phyloP scores from a whole-genome alignment of 2,888 invertebrate species.

The Synergus laeviventris region DNA sequence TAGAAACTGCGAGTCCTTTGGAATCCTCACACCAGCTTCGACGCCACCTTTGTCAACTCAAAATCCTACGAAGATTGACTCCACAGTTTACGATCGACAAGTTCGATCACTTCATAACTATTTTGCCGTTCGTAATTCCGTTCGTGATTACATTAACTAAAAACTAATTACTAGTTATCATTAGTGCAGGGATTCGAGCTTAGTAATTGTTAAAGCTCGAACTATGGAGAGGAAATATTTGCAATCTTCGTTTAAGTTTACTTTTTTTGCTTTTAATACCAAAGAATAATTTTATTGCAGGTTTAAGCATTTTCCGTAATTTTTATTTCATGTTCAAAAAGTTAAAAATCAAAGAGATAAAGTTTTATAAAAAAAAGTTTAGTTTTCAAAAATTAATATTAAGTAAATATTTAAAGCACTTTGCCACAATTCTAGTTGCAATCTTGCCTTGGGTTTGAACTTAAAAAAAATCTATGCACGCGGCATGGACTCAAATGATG shows the following conservation, averaged over 20 bases:
- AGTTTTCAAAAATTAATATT: too few species aligned
- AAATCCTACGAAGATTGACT: constrained; percentile 53
- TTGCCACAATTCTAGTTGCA: constrained; percentile 10
- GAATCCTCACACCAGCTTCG: constrained; percentile 70
- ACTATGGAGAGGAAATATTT: not conserved
- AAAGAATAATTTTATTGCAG: not conserved
- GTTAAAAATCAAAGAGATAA: not conserved
- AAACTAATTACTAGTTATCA: constrained; percentile 41
- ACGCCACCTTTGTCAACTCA: constrained; percentile 62
- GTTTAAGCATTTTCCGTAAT: not conserved
- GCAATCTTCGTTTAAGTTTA: not conserved
- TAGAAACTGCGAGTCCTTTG: constrained; percentile 63
- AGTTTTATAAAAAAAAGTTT: too few species aligned
- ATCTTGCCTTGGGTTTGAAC: constrained; percentile 14
- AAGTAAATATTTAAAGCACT: not conserved
- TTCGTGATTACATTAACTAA: constrained; percentile 33
- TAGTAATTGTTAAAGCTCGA: constrained; percentile 8
- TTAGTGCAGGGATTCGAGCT: not conserved
- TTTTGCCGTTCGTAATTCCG: constrained; percentile 29
- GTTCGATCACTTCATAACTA: constrained; percentile 46
- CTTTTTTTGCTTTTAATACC: not conserved
- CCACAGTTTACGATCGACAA: constrained; percentile 31
- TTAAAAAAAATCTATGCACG: constrained; percentile 9
- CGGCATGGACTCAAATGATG: constrained; percentile 13
- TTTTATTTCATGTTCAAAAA: not conserved